These are phyloP conservation scores for Ennomos erosarius DNA, from an alignment of 2,888 invertebrate species.

Conservation along the genomic window DNA sequence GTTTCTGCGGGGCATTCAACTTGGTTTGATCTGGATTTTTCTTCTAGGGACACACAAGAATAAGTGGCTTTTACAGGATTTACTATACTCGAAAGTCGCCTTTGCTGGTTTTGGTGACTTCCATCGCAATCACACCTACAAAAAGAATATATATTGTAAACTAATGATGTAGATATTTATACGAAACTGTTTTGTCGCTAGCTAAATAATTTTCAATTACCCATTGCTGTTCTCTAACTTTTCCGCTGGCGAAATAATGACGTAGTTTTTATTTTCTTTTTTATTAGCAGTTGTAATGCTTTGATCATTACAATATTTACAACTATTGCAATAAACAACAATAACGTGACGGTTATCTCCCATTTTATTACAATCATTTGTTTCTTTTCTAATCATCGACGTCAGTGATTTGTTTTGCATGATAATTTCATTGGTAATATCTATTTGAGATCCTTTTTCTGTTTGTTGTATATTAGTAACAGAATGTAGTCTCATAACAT, in stretches of 20 bases:
- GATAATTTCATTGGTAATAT: conserved; percentile 42
- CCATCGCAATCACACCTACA: conserved; percentile 29
- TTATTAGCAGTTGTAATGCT: conserved; percentile 13
- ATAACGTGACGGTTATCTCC: conserved; percentile 42
- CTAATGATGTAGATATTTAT: too few relatives aligned
- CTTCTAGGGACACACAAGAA: conserved; percentile 31
- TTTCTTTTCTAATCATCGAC: conserved; percentile 36
- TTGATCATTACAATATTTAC: conserved; percentile 33
- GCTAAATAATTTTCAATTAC: conserved; percentile 11
- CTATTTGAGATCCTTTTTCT: conserved; percentile 53
- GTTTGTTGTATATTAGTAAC: conserved; percentile 6
- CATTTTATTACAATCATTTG: conserved; percentile 17
- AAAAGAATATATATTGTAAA: neutral
- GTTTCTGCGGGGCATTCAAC: conserved; percentile 5
- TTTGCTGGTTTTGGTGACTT: neutral
- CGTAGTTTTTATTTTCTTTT: conserved; percentile 41
- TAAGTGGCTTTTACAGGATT: conserved; percentile 29
- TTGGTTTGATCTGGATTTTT: conserved; percentile 11
- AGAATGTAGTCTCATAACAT: conserved; percentile 4
- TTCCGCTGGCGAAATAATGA: conserved; percentile 42
- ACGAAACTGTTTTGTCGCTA: too few relatives aligned
- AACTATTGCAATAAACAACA: conserved; percentile 49
- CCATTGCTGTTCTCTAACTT: conserved; percentile 21
- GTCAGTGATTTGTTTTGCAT: conserved; percentile 43
- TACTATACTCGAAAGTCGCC: conserved; percentile 11